Percentiles rank a stretch among this genome's conserved stretches.
phyloP scores from a whole-genome alignment of 2,888 invertebrate species.

The Podabrus alpinus region DNA sequence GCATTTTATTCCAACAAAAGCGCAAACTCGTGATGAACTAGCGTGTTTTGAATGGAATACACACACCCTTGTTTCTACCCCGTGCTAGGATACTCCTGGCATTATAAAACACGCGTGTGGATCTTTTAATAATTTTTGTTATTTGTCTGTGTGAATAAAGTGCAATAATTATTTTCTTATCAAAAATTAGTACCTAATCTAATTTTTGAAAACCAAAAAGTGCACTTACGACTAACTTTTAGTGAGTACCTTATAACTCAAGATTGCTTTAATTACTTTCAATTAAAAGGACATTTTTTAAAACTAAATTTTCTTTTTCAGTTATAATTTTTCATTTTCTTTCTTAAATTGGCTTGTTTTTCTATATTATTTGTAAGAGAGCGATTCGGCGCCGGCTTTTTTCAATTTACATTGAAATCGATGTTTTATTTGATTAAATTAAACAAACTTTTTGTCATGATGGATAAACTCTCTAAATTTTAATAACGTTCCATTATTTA shows the following conservation, averaged over 20 bases:
- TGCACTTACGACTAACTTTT: background rate
- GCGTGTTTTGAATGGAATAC: constrained; percentile 48
- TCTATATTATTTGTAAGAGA: background rate
- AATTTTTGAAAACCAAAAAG: background rate
- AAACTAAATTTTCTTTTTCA: background rate
- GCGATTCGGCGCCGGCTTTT: background rate
- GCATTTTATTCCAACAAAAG: constrained; percentile 31
- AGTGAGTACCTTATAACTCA: background rate
- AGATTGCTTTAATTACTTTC: background rate
- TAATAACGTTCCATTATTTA: background rate
- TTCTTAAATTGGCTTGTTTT: background rate
- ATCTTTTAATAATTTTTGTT: constrained; percentile 14
- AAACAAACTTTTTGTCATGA: background rate
- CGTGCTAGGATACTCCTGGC: constrained; percentile 31
- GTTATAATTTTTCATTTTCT: background rate
- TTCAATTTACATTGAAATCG: constrained; percentile 2
- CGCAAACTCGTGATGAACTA: constrained; percentile 42
- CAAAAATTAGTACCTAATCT: background rate
- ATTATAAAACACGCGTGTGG: constrained; percentile 28
- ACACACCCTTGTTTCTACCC: constrained; percentile 46
- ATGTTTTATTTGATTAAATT: background rate
- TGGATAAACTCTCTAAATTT: background rate
- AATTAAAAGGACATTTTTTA: background rate
- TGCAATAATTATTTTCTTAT: background rate
- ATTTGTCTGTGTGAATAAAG: constrained; percentile 4